Evolutionary conservation across 2,797 vertebrate genomes (phyloP).

Genomic region (Botia kubotai): DNA sequence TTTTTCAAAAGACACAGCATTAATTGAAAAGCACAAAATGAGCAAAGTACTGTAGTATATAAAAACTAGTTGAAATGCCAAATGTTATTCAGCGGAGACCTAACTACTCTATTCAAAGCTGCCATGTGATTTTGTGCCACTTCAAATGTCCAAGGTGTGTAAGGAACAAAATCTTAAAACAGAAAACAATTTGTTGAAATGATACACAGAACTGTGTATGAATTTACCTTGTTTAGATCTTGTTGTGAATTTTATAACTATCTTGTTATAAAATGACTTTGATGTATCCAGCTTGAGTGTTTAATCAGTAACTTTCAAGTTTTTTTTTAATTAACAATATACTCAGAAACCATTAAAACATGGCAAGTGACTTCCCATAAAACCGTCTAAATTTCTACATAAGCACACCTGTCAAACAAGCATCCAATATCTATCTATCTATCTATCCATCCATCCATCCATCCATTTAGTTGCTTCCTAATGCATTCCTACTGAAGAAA

Average conservation of each 20-base stretch:
- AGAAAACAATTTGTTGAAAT: neutral
- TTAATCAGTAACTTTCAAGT: neutral
- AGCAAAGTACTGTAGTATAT: conserved; percentile 1
- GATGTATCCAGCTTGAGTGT: conserved; percentile 1
- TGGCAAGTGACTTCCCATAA: conserved; percentile 16
- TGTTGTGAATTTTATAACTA: too few species aligned
- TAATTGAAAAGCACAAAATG: neutral
- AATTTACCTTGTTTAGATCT: neutral
- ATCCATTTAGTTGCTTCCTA: neutral
- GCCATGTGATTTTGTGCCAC: conserved; percentile 9
- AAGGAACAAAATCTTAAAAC: neutral
- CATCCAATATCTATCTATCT: neutral
- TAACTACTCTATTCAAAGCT: conserved; percentile 11
- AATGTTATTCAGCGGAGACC: neutral
- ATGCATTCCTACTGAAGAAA: neutral
- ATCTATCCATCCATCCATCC: neutral
- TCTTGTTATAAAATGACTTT: conserved; percentile 1
- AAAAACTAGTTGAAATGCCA: conserved; percentile 6
- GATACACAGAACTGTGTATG: neutral
- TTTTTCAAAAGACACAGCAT: neutral
- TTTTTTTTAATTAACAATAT: neutral
- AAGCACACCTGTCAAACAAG: neutral
- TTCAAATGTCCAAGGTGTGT: neutral
- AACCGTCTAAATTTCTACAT: neutral
- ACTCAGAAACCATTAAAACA: conserved; percentile 44